phyloP scores from a whole-genome alignment of 2,888 invertebrate species.

The Dicyrtomina minuta region DNA sequence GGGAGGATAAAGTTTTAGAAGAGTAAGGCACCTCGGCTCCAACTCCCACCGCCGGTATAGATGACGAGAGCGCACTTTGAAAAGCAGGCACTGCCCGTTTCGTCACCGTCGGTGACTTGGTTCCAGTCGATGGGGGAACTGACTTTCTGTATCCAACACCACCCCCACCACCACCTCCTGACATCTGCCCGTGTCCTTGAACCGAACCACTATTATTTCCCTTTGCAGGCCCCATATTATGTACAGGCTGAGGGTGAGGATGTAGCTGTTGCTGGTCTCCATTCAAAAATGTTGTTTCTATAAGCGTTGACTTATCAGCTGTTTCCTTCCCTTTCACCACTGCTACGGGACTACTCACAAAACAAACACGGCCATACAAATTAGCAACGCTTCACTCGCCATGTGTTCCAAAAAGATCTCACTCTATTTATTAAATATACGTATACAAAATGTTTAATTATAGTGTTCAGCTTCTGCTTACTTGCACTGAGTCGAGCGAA shows the following conservation, averaged over 20 bases:
- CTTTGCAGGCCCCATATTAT: too few relatives aligned
- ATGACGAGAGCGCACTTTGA: conserved; percentile 25
- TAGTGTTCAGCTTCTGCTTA: too few relatives aligned
- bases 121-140: conserved; percentile 32
- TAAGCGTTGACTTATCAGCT: conserved; percentile 72
- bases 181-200: conserved; percentile 18
- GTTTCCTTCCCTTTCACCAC: conserved; percentile 55
- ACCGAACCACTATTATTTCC: conserved; percentile 19
- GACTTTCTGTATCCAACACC: conserved; percentile 28
- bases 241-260: too few relatives aligned
- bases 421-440: too few relatives aligned
- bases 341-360: conserved; percentile 40
- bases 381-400: too few relatives aligned
- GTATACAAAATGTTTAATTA: too few relatives aligned
- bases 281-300: conserved; percentile 60
- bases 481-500: conserved; percentile 51
- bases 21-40: conserved; percentile 34
- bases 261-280: conserved; percentile 47
- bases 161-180: too few relatives aligned
- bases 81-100: conserved; percentile 48
- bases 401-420: too few relatives aligned
- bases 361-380: too few relatives aligned
- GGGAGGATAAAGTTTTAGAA: conserved; percentile 25
- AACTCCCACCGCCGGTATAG: conserved; percentile 30
- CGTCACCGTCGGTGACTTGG: conserved; percentile 46